Evolutionary conservation across 35 echinoderm and acorn worm genomes (phyloP).

Genomic region (Apostichopus californicus): DNA sequence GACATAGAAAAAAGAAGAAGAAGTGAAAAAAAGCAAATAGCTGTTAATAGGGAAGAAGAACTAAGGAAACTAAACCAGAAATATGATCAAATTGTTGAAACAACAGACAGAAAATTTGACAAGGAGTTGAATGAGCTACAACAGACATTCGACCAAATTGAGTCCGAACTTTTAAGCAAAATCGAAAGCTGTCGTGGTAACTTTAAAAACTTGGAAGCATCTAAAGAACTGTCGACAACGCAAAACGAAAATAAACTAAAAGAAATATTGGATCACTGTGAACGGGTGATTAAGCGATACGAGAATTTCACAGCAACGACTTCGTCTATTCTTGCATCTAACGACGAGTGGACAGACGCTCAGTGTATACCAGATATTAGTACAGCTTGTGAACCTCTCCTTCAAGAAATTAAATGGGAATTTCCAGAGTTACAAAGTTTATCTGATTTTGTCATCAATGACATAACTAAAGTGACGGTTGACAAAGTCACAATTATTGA

Average conservation of each 20-base stretch:
- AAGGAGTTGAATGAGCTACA: background rate
- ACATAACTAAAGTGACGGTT: background rate
- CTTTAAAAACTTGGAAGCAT: background rate
- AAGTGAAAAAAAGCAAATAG: background rate
- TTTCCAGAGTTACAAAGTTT: background rate
- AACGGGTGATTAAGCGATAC: too few species aligned
- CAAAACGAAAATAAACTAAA: background rate
- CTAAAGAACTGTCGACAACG: background rate
- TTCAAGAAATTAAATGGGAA: background rate
- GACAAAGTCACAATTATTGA: background rate
- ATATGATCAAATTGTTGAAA: background rate
- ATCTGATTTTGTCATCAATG: background rate
- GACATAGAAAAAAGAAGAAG: background rate
- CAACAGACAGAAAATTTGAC: background rate
- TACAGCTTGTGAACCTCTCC: background rate
- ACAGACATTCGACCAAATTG: background rate
- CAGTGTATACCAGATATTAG: too few species aligned
- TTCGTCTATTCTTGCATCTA: too few species aligned
- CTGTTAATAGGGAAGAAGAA: background rate
- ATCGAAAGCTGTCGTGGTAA: background rate
- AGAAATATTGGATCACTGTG: too few species aligned
- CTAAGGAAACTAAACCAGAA: background rate
- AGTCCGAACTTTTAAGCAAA: background rate
- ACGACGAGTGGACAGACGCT: too few species aligned
- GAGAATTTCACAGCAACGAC: too few species aligned